Evolutionary conservation across 1,140 invertebrate species (phyloP).

Genomic region (Agrypnia vestita): DNA sequence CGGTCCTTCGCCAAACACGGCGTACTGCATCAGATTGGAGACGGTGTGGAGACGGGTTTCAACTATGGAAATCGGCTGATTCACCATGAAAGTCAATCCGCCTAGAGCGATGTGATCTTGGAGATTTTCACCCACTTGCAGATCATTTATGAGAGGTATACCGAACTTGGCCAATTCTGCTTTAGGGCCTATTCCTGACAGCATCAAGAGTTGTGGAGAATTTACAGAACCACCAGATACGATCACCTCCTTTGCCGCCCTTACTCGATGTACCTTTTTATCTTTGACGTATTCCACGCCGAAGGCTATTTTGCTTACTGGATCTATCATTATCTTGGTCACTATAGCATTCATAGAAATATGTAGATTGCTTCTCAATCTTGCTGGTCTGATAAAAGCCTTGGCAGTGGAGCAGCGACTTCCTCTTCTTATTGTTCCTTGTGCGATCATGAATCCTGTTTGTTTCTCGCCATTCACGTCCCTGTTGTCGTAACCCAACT

Average conservation of each 20-base stretch:
- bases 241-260: constrained; percentile 89
- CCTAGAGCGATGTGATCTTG: constrained; percentile 92
- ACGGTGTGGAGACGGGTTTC: constrained; percentile 84
- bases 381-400: constrained; percentile 89
- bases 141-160: constrained; percentile 82
- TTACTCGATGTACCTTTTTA: constrained; percentile 76
- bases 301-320: constrained; percentile 84
- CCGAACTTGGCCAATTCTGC: constrained; percentile 82
- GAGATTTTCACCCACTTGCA: constrained; percentile 87
- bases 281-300: constrained; percentile 90
- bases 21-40: constrained; percentile 81
- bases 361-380: constrained; percentile 88
- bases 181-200: constrained; percentile 91
- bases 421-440: constrained; percentile 85
- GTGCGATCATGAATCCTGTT: constrained; percentile 91
- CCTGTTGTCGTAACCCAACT: constrained; percentile 93
- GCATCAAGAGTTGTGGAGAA: constrained; percentile 92
- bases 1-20: constrained; percentile 86
- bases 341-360: constrained; percentile 90
- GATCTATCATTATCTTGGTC: constrained; percentile 89
- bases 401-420: constrained; percentile 93
- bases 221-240: constrained; percentile 91
- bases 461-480: constrained; percentile 94
- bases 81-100: constrained; percentile 84
- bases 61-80: constrained; percentile 82